These are phyloP conservation scores for Tetramorium simillimum DNA, from an alignment of 1,140 invertebrate species.

Conservation along the genomic window DNA sequence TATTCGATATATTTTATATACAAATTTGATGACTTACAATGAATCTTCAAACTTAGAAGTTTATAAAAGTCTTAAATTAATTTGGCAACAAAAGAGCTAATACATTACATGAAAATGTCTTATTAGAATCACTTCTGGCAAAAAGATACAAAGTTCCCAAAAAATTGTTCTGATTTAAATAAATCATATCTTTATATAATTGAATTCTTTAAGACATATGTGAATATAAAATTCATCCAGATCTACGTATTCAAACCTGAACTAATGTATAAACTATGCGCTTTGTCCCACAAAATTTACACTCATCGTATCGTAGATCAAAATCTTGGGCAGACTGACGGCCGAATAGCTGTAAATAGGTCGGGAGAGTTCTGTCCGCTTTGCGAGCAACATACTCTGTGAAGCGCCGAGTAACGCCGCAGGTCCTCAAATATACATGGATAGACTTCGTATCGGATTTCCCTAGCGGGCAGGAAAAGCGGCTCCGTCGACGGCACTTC, in stretches of 20 bases:
- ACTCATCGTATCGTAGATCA: conserved; percentile 14
- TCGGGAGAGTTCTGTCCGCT: conserved; percentile 49
- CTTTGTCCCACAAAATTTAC: background rate
- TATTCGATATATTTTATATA: background rate
- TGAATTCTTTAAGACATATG: background rate
- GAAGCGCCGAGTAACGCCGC: conserved; percentile 15
- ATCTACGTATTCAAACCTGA: background rate
- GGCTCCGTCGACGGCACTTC: conserved; percentile 71
- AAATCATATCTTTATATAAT: background rate
- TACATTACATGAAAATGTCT: background rate
- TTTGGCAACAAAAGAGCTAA: background rate
- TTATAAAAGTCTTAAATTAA: background rate
- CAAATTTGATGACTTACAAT: background rate
- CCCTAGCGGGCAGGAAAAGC: conserved; percentile 77
- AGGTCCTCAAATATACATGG: conserved; percentile 81
- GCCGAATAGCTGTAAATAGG: conserved; percentile 53
- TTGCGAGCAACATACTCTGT: conserved; percentile 39
- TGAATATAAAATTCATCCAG: background rate
- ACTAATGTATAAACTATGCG: background rate
- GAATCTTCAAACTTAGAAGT: background rate
- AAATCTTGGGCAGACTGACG: conserved; percentile 32
- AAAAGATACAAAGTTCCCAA: background rate
- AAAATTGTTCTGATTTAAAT: background rate
- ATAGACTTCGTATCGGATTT: conserved; percentile 82
- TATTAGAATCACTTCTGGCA: background rate